Evolutionary conservation across 2,888 invertebrate species (phyloP), one percentile per base, ranked within the genome.

Genomic region (Caenorhabditis sp.): DNA sequence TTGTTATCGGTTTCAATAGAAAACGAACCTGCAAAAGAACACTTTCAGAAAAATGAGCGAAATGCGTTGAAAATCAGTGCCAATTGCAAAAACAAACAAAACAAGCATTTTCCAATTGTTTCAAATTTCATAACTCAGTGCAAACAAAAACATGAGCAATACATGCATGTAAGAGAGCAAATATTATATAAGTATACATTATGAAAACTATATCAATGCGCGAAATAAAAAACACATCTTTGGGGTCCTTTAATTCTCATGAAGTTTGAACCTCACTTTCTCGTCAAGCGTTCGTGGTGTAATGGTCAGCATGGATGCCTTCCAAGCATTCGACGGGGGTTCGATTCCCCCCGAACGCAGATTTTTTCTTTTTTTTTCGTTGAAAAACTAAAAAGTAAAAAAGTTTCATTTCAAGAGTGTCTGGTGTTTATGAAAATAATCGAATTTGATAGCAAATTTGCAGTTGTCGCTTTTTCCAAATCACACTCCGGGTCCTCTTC

Each of bases 271-370:
- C n/a, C n/a, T n/a, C n/a, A n/a, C n/a, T n/a, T n/a, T n/a, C n/a
- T n/a, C n/a, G n/a, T n/a, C n/a, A n/a, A n/a, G 79, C 79, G 79
- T 80, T 77, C 79, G 79, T 80, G 80, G 80, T 81, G 78, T 81
- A 81, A 78, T 78, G 80, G 80, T 78, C 75, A 78, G 80, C 78
- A 81, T 81, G 80, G 80, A 81, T 81, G 80, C 78, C 80, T 81
- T 81, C 80, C 80, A 81, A 81, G 78, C 80, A 81, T 81, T 81
- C 80, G 78, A 80, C 80, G 80, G 77, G 80, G 79, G 77, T 80
- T 80, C 79, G 79, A 80, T 80, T 80, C 79, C 79, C 79, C 79
- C 79, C 80, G 77, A 77, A 77, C 77, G 79, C 79, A 80, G 70
- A 77, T 52, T 56, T 21, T 54, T 43, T 43, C 21, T 59, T 36